A percentile compares a stretch with the other conserved stretches of the same genome.
Conservation (phyloP, 2,797 vertebrate genomes). For the Apodemus agrarius region DNA sequence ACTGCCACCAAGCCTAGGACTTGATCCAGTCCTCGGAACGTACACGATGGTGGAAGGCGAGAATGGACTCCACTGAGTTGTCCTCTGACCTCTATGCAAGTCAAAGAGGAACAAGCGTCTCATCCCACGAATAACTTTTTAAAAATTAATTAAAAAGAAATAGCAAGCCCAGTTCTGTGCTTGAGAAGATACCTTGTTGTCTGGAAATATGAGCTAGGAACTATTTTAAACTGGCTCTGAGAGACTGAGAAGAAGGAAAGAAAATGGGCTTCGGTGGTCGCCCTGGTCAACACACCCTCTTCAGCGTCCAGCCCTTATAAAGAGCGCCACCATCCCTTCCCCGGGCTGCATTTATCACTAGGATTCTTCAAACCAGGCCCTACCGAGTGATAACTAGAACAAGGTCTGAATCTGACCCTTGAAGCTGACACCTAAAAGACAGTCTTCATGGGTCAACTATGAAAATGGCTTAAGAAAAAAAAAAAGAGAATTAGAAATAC, state of each 20-base stretch:
- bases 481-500: neutral
- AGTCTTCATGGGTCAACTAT: neutral
- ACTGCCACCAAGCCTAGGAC: too few species aligned
- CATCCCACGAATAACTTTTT: neutral
- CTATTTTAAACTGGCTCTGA: neutral
- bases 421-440: neutral
- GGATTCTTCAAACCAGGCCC: neutral
- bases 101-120: neutral
- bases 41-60: too few species aligned
- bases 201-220: neutral
- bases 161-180: neutral
- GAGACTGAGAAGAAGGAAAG: neutral
- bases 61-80: too few species aligned
- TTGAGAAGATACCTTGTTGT: neutral
- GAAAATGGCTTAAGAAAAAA: neutral
- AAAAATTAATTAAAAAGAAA: neutral
- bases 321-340: neutral
- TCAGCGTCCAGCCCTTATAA: neutral
- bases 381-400: neutral
- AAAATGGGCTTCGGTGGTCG: neutral
- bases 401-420: neutral
- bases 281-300: neutral
- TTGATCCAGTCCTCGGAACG: neutral
- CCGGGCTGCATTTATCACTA: neutral
- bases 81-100: neutral